Percentiles rank a stretch among this genome's conserved stretches.
These are phyloP conservation scores for Echinops telfairi DNA, from an alignment of 2,113 vertebrate genomes.

Conservation along the genomic window DNA sequence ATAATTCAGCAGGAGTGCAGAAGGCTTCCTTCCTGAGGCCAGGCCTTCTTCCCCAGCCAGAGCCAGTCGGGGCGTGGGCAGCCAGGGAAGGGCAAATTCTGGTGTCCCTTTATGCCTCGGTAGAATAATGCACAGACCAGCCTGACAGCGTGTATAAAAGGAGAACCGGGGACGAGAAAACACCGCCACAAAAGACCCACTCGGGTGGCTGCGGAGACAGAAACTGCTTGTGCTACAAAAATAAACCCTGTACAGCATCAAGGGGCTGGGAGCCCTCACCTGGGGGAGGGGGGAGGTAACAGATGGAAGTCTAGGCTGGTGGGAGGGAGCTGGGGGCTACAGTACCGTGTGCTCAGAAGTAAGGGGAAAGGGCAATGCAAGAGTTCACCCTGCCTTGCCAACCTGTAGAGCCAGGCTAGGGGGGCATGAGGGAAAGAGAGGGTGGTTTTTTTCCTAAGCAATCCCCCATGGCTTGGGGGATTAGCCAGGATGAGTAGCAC, in stretches of 20 bases:
- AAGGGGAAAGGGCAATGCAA: conserved; percentile 81
- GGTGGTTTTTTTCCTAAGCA: conserved; percentile 26
- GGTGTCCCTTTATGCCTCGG: conserved; percentile 75
- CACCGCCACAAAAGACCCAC: conserved; percentile 22
- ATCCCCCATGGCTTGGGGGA: conserved; percentile 73
- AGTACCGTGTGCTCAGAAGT: conserved; percentile 93
- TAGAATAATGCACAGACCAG: conserved; percentile 92
- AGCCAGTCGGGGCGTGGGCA: neutral
- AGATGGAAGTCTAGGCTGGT: conserved; percentile 3
- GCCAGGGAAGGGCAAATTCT: conserved; percentile 26
- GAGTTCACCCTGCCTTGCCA: neutral
- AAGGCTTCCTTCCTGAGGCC: neutral
- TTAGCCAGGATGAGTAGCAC: neutral
- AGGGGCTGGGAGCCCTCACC: conserved; percentile 82
- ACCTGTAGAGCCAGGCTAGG: neutral
- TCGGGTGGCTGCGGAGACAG: conserved; percentile 5
- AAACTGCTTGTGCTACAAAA: conserved; percentile 88
- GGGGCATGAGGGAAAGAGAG: neutral
- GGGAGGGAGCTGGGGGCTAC: conserved; percentile 85
- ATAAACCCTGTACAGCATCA: conserved; percentile 94
- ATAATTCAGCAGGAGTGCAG: conserved; percentile 64
- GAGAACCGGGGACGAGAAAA: neutral
- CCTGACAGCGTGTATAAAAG: conserved; percentile 93
- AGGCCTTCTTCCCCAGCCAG: neutral
- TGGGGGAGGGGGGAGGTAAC: neutral